Percentiles rank a stretch among this genome's conserved stretches.
These are phyloP conservation scores for Fregetta grallaria DNA, from an alignment of 2,113 vertebrate genomes.

Conservation along the genomic window DNA sequence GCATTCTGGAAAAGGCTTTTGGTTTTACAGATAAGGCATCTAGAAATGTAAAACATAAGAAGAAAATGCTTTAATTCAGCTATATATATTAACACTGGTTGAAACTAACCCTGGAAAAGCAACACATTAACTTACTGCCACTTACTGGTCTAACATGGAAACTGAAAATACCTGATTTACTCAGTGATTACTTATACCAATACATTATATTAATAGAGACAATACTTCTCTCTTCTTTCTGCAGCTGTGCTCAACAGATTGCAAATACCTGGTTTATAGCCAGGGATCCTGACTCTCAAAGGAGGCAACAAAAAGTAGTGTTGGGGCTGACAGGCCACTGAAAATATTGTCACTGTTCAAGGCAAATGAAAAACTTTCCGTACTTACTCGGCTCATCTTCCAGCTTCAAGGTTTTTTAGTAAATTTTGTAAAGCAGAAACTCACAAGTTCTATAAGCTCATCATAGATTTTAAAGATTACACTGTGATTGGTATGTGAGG, in stretches of 20 bases:
- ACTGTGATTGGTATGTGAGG: background rate
- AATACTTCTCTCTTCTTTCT: background rate
- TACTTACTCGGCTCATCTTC: background rate
- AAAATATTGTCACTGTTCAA: background rate
- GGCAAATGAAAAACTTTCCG: background rate
- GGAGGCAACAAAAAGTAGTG: background rate
- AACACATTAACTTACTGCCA: background rate
- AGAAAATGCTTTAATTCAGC: background rate
- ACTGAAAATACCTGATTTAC: background rate
- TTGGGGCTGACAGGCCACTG: background rate
- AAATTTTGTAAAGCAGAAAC: background rate
- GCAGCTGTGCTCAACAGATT: background rate
- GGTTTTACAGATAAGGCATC: background rate
- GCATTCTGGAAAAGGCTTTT: background rate
- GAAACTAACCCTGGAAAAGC: background rate
- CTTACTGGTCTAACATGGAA: background rate
- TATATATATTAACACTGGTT: background rate
- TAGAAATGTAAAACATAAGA: rapidly evolving
- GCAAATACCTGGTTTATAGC: background rate
- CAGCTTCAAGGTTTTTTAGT: background rate
- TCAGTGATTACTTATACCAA: background rate
- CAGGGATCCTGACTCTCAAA: background rate
- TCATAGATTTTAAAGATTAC: background rate
- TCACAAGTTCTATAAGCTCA: background rate
- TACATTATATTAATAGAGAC: background rate